Evolutionary conservation across 2,113 vertebrate genomes (phyloP).

Genomic region (Epinephelus moara): DNA sequence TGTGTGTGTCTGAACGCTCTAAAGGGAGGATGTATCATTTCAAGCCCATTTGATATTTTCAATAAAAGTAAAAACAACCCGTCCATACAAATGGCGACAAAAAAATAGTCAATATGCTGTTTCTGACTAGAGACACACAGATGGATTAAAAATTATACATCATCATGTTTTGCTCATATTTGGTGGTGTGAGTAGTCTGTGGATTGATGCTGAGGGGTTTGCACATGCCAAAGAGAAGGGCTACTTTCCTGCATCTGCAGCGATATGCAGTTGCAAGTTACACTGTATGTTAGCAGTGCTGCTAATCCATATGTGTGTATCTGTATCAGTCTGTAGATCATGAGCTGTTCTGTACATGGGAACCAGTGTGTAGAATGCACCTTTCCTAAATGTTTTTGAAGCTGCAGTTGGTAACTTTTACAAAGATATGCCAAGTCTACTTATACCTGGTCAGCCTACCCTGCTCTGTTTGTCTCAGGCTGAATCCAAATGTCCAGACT

Average conservation of each 20-base stretch:
- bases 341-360: background rate
- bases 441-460: no score
- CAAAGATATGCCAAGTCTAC: no score
- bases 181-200: background rate
- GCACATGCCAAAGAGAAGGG: background rate
- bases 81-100: background rate
- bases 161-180: background rate
- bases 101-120: background rate
- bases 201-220: background rate
- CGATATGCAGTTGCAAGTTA: background rate
- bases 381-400: background rate
- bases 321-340: background rate
- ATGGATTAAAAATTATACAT: background rate
- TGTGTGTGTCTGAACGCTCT: background rate
- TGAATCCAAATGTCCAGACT: no score
- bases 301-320: background rate
- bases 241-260: background rate
- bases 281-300: background rate
- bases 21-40: background rate
- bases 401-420: no score
- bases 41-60: constrained; percentile 2
- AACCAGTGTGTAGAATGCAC: no score
- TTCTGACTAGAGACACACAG: background rate
- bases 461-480: no score
- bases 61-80: constrained; percentile 4